Base-by-base conservation (phyloP, 2,113 vertebrate genomes). In the Pitta sordida region DNA sequence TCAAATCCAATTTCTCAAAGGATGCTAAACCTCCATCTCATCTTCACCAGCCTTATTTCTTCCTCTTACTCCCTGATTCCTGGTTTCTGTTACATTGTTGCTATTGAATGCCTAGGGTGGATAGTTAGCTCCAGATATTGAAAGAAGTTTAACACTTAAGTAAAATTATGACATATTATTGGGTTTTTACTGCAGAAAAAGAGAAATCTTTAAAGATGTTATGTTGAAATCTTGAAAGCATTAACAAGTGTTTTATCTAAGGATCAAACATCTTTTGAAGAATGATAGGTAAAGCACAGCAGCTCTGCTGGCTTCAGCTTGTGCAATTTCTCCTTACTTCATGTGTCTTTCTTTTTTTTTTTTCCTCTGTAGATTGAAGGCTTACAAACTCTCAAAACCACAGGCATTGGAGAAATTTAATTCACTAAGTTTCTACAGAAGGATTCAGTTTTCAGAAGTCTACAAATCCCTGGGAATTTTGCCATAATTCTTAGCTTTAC, bases 161-260 rank as follows among this genome's bases (percentile, higher is more conserved):
- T 91, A 94, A 97, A 97, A 96, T 91, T 83, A 89, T 93, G 85
- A 92, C 86, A 90, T 89, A 93, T 91, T 73, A 89, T 73, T 83
- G 83, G 34, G 32, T 67, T 91, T 97, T 89, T 74, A 80, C 81
- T 68, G 86, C 44, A 93, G 77, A 83, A 94, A 86, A 90, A 84
- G 51, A 88, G 27, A 95, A 81, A 70, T 80, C 87, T 96, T 95
- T 96, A 93, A 91, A 96, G 94, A 95, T 94, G 56, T 91, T 95
- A 95, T 67, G 90, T 39, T 94, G 85, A 94, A 96, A 95, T 93
- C 94, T 96, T 97, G 97, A 96, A 97, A 97, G 96, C 86, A 93
- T 94, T 98, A 97, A 92, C 76, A 97, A 93, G 94, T 94, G 94
- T 86, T 97, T 97, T 97, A 97, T 97, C 96, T 94, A 76, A 84